phyloP scores from a whole-genome alignment of 2,113 vertebrate genomes.

The Sander vitreus region DNA sequence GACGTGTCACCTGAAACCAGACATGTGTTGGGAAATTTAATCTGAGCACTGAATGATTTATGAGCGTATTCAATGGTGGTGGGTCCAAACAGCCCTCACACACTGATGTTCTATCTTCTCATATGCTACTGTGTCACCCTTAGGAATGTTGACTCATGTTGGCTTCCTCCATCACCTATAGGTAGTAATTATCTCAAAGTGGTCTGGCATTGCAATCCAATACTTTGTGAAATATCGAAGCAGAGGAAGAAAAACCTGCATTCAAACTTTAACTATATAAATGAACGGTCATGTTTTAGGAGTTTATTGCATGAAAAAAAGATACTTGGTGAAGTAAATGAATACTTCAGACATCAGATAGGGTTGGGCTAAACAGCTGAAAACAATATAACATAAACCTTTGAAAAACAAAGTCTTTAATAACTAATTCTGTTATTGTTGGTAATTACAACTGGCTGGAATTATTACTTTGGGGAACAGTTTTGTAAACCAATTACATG shows the following conservation, averaged over 20 bases:
- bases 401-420: background rate
- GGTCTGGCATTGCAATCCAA: slow-evolving; percentile 32
- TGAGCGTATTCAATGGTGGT: slow-evolving; percentile 42
- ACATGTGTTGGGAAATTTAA: slow-evolving; percentile 58
- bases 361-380: background rate
- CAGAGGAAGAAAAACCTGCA: background rate
- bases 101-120: slow-evolving; percentile 36
- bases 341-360: background rate
- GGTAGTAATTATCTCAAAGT: slow-evolving; percentile 38
- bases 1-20: slow-evolving; percentile 66
- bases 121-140: slow-evolving; percentile 32
- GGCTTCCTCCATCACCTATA: slow-evolving; percentile 38
- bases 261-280: slow-evolving; percentile 3
- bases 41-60: slow-evolving; percentile 73
- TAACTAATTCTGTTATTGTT: background rate
- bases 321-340: background rate
- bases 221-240: slow-evolving; percentile 27
- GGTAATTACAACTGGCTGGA: background rate
- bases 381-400: background rate
- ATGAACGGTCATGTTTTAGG: background rate
- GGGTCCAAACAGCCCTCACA: slow-evolving; percentile 45
- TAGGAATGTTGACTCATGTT: slow-evolving; percentile 34
- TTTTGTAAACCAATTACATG: background rate
- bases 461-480: background rate
- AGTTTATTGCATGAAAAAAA: background rate